Evolutionary conservation across 2,113 vertebrate species (phyloP).

Genomic region (Cryptoleucopteryx plumbea): DNA sequence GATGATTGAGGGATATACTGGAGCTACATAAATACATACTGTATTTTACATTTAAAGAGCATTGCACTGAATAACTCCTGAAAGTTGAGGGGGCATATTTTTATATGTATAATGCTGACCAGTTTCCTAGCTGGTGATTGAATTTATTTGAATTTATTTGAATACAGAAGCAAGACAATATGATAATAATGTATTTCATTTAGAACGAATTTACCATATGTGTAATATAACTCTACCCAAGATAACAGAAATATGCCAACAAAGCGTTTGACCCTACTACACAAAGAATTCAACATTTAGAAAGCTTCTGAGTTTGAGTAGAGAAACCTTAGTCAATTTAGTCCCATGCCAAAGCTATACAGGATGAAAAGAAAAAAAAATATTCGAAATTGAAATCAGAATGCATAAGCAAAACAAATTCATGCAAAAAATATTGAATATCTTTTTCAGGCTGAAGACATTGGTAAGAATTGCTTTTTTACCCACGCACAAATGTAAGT

Average conservation of each 20-base stretch:
- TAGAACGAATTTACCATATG: fast-evolving
- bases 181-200: not conserved
- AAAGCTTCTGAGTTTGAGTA: not conserved
- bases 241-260: not conserved
- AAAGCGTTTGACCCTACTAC: not conserved
- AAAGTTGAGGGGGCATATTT: not conserved
- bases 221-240: not conserved
- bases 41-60: not conserved
- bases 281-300: not conserved
- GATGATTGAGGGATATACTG: not conserved
- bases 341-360: not conserved
- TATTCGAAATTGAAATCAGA: not conserved
- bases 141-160: not conserved
- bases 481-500: not conserved
- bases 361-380: not conserved
- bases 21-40: not conserved
- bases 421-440: not conserved
- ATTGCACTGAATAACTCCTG: not conserved
- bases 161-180: not conserved
- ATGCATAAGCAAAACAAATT: not conserved
- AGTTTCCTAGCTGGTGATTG: not conserved
- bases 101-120: not conserved
- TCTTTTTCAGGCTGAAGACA: not conserved
- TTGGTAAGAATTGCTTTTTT: not conserved
- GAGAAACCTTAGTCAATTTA: not conserved